Evolutionary conservation across 2,888 invertebrate species (phyloP).

Genomic region (Penaeus monodon): DNA sequence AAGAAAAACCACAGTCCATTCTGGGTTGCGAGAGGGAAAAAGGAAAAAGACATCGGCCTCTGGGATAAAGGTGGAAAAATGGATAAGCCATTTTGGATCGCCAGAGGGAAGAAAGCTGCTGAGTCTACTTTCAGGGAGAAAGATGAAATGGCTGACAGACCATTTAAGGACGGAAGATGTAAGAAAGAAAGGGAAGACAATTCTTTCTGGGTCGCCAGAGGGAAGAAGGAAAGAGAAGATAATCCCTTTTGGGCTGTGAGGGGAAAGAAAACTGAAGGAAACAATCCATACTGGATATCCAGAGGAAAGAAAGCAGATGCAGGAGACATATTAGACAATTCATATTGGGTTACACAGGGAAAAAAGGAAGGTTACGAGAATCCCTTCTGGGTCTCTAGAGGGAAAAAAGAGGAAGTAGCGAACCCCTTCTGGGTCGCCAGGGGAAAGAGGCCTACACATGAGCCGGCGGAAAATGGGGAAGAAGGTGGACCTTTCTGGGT

Average conservation of each 20-base stretch:
- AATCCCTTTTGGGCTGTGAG: constrained; percentile 44
- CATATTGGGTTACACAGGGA: constrained; percentile 28
- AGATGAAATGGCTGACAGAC: neutral
- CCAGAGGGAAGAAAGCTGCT: too few species aligned
- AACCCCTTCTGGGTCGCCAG: constrained; percentile 39
- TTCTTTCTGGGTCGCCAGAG: constrained; percentile 14
- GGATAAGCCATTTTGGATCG: too few species aligned
- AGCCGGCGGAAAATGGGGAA: neutral
- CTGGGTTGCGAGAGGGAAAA: constrained; percentile 13
- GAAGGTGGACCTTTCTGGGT: constrained; percentile 12
- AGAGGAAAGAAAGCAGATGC: constrained; percentile 25
- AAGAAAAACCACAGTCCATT: neutral
- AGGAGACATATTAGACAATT: neutral
- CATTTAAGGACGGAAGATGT: neutral
- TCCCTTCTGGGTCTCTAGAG: constrained; percentile 28
- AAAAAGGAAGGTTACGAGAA: constrained; percentile 12
- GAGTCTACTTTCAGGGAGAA: too few species aligned
- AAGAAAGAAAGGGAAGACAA: neutral
- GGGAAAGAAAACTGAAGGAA: constrained; percentile 25
- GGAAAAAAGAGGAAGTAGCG: constrained; percentile 2
- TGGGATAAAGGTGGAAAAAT: neutral
- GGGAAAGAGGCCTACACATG: neutral
- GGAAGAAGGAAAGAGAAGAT: constrained; percentile 22
- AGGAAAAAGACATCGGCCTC: neutral
- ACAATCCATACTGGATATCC: too few species aligned